phyloP scores from a whole-genome alignment of 2,888 invertebrate genomes.

The Neoscelio sp. region DNA sequence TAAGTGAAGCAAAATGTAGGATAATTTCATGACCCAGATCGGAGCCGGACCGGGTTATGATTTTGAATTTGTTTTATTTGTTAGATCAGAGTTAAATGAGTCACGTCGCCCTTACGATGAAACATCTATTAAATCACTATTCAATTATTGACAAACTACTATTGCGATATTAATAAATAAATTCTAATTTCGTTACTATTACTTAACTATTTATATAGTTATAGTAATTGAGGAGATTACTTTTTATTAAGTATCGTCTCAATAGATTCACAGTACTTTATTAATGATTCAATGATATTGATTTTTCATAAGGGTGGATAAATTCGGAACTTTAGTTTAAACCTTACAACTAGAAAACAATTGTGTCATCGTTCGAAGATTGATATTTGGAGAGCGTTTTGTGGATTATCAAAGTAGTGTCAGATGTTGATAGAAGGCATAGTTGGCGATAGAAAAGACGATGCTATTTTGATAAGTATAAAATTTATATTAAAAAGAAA shows the following conservation, averaged over 20 bases:
- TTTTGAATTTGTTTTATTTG: constrained; percentile 37
- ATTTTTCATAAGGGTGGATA: too few species aligned
- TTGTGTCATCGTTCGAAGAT: constrained; percentile 52
- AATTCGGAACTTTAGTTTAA: constrained; percentile 4
- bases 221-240: too few species aligned
- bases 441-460: constrained; percentile 60
- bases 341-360: constrained; percentile 20
- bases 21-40: constrained; percentile 56
- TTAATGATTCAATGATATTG: too few species aligned
- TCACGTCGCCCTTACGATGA: background rate
- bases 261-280: too few species aligned
- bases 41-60: constrained; percentile 50
- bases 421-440: constrained; percentile 51
- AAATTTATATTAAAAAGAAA: constrained; percentile 50
- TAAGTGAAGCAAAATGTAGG: constrained; percentile 27
- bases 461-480: constrained; percentile 66
- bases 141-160: too few species aligned
- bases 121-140: background rate
- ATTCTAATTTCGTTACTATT: too few species aligned
- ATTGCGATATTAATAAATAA: too few species aligned
- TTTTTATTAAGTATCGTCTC: too few species aligned
- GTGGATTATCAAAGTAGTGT: constrained; percentile 66
- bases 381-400: constrained; percentile 62
- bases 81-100: constrained; percentile 15
- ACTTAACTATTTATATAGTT: too few species aligned